A percentile compares a stretch with the other conserved stretches of the same genome.
Evolutionary conservation across 1,140 invertebrate genomes (phyloP).

Genomic region (Danaus melanippus): DNA sequence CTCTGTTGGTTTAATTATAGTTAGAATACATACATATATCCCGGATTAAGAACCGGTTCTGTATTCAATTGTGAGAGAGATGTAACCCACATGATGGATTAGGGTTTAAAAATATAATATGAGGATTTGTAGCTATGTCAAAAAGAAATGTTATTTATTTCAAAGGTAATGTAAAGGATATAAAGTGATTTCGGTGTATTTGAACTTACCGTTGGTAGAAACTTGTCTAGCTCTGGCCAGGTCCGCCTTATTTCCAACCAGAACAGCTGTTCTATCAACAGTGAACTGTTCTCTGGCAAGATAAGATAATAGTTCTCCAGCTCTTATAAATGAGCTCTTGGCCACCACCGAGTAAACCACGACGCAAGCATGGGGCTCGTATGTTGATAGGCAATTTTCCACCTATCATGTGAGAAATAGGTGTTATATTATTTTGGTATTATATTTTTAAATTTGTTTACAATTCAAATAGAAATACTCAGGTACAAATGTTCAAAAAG

Average conservation of each 20-base stretch:
- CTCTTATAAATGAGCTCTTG: slow-evolving; percentile 81
- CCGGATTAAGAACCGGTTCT: no score
- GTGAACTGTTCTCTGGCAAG: slow-evolving; percentile 85
- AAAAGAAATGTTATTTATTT: no score
- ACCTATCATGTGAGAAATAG: slow-evolving; percentile 66
- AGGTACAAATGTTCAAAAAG: no score
- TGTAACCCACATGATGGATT: no score
- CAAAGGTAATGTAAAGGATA: no score
- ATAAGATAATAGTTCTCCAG: slow-evolving; percentile 86
- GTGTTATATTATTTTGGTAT: no score
- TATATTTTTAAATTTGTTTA: no score
- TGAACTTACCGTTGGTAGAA: slow-evolving; percentile 80
- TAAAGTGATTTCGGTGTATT: no score
- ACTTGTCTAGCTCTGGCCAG: slow-evolving; percentile 89
- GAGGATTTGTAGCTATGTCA: no score
- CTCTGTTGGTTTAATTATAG: slow-evolving; percentile 72
- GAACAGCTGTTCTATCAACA: slow-evolving; percentile 86
- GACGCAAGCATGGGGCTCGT: slow-evolving; percentile 91
- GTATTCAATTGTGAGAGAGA: no score
- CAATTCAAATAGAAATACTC: no score
- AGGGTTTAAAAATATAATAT: no score
- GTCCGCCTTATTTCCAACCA: slow-evolving; percentile 96
- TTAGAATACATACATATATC: neutral
- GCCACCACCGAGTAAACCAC: slow-evolving; percentile 91
- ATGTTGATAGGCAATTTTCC: slow-evolving; percentile 88